Conservation (phyloP, 2,888 invertebrate genomes). For the Lysandra bellargus region DNA sequence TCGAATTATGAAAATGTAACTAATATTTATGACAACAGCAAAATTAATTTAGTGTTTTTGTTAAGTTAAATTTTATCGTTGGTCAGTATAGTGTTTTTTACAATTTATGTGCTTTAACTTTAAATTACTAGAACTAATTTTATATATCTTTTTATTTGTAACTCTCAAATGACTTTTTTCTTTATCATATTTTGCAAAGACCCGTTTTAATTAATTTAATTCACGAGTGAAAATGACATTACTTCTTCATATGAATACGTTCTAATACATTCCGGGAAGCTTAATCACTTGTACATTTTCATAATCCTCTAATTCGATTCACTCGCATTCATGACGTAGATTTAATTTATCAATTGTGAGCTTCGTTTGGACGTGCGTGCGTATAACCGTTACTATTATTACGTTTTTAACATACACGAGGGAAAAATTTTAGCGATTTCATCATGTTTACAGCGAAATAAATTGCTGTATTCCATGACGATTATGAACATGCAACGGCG, state of each 20-base stretch:
- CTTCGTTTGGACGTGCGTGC: conserved; percentile 70
- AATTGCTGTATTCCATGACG: conserved; percentile 54
- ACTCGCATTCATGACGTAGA: conserved; percentile 73
- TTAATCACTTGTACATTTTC: conserved; percentile 78
- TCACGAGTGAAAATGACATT: neutral
- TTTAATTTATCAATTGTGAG: conserved; percentile 75
- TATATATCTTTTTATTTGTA: too few relatives aligned
- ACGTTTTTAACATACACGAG: conserved; percentile 61
- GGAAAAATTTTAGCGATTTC: conserved; percentile 63
- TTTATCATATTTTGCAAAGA: neutral
- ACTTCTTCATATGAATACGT: neutral
- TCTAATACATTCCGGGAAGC: conserved; percentile 71
- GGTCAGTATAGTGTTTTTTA: neutral
- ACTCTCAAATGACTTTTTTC: neutral
- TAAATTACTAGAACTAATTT: neutral
- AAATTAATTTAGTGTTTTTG: conserved; percentile 51
- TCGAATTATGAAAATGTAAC: conserved; percentile 16
- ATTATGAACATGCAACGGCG: conserved; percentile 42
- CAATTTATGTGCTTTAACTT: neutral
- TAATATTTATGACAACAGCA: conserved; percentile 41
- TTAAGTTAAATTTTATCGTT: neutral
- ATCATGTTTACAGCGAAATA: conserved; percentile 58
- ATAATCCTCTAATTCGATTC: conserved; percentile 77
- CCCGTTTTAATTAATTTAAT: neutral
- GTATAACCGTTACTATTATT: conserved; percentile 69